Evolutionary conservation across 1,140 invertebrate genomes (phyloP).

Genomic region (Diachasmimorpha longicaudata): DNA sequence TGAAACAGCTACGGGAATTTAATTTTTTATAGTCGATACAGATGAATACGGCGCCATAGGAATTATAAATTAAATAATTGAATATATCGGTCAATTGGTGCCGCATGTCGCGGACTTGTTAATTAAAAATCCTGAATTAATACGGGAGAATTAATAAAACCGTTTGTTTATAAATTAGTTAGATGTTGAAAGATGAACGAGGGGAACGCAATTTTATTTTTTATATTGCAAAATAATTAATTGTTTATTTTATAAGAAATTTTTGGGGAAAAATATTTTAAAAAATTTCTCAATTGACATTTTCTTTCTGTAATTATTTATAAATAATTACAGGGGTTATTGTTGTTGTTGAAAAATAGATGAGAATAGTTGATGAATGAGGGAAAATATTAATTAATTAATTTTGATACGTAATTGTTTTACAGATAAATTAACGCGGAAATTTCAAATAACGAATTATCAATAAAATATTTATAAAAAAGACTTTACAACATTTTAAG

Average conservation of each 20-base stretch:
- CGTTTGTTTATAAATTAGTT: not conserved
- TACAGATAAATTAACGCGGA: too few relatives aligned
- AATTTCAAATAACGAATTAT: not conserved
- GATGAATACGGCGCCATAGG: slow-evolving; percentile 5
- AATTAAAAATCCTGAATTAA: not conserved
- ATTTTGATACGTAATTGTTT: too few relatives aligned
- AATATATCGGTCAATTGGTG: not conserved
- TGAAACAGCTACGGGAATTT: not conserved
- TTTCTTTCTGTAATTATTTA: too few relatives aligned
- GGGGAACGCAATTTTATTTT: not conserved
- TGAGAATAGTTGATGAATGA: too few relatives aligned
- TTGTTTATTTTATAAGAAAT: too few relatives aligned
- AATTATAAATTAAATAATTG: not conserved
- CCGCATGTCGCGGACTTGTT: not conserved
- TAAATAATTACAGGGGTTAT: too few relatives aligned
- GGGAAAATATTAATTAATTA: too few relatives aligned
- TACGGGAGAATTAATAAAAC: not conserved
- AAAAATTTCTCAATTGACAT: too few relatives aligned
- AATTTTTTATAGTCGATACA: not conserved
- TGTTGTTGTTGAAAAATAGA: too few relatives aligned
- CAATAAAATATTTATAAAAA: not conserved
- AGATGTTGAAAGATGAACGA: not conserved
- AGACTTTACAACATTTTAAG: not conserved
- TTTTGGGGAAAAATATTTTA: too few relatives aligned
- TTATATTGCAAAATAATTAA: too few relatives aligned